These are phyloP conservation scores for Nibea coibor DNA, from an alignment of 2,113 vertebrate species.

Conservation along the genomic window DNA sequence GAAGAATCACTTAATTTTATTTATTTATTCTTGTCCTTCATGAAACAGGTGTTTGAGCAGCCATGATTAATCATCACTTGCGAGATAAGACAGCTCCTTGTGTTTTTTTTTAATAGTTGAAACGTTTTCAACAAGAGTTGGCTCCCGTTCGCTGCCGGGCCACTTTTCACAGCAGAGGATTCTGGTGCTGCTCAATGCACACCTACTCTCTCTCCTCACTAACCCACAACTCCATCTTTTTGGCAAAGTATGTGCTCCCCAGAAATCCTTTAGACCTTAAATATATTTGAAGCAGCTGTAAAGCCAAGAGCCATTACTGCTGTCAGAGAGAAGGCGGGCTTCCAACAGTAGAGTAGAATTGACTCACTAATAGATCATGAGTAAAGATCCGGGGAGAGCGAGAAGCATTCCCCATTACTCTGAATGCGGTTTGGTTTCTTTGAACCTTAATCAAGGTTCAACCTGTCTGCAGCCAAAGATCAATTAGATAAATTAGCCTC, in stretches of 20 bases:
- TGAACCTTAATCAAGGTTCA: conserved; percentile 54
- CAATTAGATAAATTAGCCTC: conserved; percentile 54
- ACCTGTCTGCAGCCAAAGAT: conserved; percentile 56
- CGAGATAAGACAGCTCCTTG: background rate
- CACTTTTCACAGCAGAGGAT: conserved; percentile 21
- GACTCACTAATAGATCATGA: conserved; percentile 56
- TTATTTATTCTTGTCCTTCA: background rate
- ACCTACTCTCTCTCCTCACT: conserved; percentile 42
- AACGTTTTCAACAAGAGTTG: conserved; percentile 32
- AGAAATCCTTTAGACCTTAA: conserved; percentile 59
- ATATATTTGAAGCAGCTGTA: conserved; percentile 53
- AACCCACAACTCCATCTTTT: conserved; percentile 36
- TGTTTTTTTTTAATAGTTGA: conserved; percentile 23
- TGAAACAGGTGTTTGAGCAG: conserved; percentile 24
- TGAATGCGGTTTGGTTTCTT: conserved; percentile 51
- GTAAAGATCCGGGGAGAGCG: conserved; percentile 24
- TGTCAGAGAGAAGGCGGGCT: conserved; percentile 51
- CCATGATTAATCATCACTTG: background rate
- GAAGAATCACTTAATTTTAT: background rate
- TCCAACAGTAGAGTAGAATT: conserved; percentile 60
- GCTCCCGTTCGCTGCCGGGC: conserved; percentile 5
- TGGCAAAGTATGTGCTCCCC: conserved; percentile 39
- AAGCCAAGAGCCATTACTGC: conserved; percentile 65
- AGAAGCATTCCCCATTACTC: conserved; percentile 14
- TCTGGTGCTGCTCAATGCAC: conserved; percentile 51